These are phyloP conservation scores for Drosophila ambigua DNA, from an alignment of 1,140 invertebrate species.

Conservation along the genomic window DNA sequence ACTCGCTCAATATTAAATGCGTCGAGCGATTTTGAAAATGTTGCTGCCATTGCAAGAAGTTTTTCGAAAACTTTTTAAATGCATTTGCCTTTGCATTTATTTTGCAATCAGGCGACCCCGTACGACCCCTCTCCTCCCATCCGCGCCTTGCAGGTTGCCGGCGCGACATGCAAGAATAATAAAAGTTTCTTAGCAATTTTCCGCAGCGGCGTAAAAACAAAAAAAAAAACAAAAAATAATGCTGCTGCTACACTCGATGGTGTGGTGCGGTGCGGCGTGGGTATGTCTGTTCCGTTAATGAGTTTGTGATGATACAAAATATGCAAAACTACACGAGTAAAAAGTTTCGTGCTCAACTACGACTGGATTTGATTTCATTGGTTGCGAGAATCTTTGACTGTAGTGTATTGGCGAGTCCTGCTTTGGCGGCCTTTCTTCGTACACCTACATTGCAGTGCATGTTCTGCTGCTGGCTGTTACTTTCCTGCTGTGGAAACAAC, in stretches of 20 bases:
- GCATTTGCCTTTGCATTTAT: slow-evolving; percentile 69
- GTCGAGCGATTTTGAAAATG: slow-evolving; percentile 50
- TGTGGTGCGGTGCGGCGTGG: background rate
- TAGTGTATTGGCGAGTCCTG: slow-evolving; percentile 20
- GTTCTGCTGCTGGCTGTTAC: slow-evolving; percentile 41
- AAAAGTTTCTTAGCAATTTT: slow-evolving; percentile 63
- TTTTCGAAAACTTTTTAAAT: slow-evolving; percentile 55
- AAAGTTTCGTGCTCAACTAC: background rate
- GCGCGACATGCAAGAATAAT: slow-evolving; percentile 62
- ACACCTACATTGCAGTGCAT: slow-evolving; percentile 18
- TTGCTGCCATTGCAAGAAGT: slow-evolving; percentile 34
- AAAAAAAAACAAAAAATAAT: slow-evolving; percentile 37
- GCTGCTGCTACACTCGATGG: slow-evolving; percentile 10
- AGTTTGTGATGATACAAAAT: slow-evolving; percentile 1
- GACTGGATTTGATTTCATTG: background rate
- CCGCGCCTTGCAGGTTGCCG: background rate
- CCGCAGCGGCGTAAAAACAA: slow-evolving; percentile 46
- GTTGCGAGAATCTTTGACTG: background rate
- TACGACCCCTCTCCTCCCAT: background rate
- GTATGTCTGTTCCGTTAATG: slow-evolving; percentile 15
- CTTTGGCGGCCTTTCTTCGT: background rate
- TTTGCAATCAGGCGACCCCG: slow-evolving; percentile 56
- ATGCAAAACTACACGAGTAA: background rate
- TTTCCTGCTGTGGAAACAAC: slow-evolving; percentile 38
- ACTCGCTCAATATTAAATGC: slow-evolving; percentile 28